A percentile compares a stretch with the other conserved stretches of the same genome.
Evolutionary conservation across 2,113 vertebrate species (phyloP).

Genomic region (Tachysurus vachellii): DNA sequence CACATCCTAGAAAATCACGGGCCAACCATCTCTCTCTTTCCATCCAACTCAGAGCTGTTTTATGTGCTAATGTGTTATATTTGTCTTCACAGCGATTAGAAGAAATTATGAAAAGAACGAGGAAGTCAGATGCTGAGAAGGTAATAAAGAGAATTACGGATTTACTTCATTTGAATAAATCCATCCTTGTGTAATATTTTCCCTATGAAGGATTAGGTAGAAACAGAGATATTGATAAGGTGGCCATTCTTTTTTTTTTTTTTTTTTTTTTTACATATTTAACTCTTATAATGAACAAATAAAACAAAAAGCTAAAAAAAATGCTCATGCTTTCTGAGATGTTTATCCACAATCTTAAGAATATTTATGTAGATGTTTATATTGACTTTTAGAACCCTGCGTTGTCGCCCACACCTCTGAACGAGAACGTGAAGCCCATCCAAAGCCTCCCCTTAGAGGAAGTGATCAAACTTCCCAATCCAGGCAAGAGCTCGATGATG

Average conservation of each 20-base stretch:
- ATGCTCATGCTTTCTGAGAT: too few species aligned
- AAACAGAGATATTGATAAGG: not conserved
- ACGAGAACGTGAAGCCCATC: conserved; percentile 67
- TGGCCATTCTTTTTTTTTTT: not conserved
- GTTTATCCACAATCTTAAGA: not conserved
- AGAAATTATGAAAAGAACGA: conserved; percentile 77
- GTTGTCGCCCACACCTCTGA: conserved; percentile 51
- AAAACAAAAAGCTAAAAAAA: not conserved
- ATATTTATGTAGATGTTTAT: not conserved
- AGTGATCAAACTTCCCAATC: conserved; percentile 56
- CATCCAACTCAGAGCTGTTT: not conserved
- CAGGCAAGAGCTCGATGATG: conserved; percentile 57
- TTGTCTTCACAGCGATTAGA: conserved; percentile 68
- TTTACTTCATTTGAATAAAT: not conserved
- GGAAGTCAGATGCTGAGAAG: conserved; percentile 69
- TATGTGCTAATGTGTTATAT: conserved; percentile 7
- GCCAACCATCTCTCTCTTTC: not conserved
- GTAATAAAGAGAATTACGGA: conserved; percentile 52
- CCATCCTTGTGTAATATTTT: not conserved
- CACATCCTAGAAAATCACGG: not conserved
- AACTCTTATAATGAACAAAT: not conserved
- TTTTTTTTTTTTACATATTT: not conserved
- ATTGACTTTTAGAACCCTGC: conserved; percentile 58
- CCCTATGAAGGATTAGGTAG: not conserved
- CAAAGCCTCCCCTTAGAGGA: conserved; percentile 57